A percentile compares a stretch with the other conserved stretches of the same genome.
These are phyloP conservation scores for Apteryx owenii DNA, from an alignment of 2,113 vertebrate genomes.

Conservation along the genomic window DNA sequence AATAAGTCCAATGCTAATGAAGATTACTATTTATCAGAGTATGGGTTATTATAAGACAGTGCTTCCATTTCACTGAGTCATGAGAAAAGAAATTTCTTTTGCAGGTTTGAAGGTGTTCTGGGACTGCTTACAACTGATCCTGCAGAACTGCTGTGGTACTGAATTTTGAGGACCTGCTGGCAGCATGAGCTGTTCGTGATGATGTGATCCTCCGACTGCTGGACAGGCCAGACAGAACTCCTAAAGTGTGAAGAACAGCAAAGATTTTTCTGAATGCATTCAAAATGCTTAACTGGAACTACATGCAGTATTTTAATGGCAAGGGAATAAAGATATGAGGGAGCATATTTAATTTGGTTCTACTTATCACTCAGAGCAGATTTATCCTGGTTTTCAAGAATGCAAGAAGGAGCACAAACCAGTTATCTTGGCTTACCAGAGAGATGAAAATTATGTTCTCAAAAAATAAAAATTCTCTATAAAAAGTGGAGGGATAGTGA, in stretches of 20 bases:
- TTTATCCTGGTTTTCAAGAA: slow-evolving; percentile 11
- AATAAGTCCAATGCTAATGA: slow-evolving; percentile 41
- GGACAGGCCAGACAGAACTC: neutral
- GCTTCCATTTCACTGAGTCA: neutral
- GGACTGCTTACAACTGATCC: slow-evolving; percentile 7
- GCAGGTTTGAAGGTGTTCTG: neutral
- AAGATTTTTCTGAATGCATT: neutral
- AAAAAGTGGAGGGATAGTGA: neutral
- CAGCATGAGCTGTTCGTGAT: neutral
- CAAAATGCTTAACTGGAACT: slow-evolving; percentile 15
- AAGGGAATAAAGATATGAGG: neutral
- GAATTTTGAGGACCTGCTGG: slow-evolving; percentile 14
- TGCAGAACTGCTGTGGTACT: neutral
- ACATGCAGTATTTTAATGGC: neutral
- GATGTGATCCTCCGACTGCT: neutral
- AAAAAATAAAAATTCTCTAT: neutral
- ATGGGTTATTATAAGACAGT: slow-evolving; percentile 47
- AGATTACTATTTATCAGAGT: slow-evolving; percentile 34
- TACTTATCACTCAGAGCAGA: neutral
- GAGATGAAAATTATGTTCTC: neutral
- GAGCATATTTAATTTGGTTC: neutral
- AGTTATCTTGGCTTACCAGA: neutral
- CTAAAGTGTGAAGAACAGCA: slow-evolving; percentile 1
- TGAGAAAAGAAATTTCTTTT: slow-evolving; percentile 23
- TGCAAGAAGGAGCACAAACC: neutral